Conservation (phyloP, 1,140 invertebrate species). For the Pemphigus obesinymphae region DNA sequence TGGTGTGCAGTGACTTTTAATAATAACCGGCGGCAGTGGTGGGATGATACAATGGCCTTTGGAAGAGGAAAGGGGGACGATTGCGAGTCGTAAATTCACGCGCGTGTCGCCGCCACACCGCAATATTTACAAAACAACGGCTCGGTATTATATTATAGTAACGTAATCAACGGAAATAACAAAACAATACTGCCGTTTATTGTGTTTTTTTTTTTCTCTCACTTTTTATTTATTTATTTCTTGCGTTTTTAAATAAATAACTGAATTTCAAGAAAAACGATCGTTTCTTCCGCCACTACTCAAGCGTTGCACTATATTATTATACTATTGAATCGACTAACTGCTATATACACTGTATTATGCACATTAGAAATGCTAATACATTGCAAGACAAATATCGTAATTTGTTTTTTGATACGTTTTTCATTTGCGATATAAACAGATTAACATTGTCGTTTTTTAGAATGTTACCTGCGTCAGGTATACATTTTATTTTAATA, state of each 20-base stretch:
- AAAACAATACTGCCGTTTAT: background rate
- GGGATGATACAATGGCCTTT: background rate
- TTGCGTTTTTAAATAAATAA: background rate
- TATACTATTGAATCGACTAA: too few species aligned
- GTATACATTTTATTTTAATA: too few species aligned
- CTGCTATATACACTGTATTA: too few species aligned
- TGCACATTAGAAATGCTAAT: too few species aligned
- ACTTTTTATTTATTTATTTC: background rate
- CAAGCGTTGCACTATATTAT: too few species aligned
- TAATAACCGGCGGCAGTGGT: background rate
- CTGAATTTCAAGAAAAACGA: background rate
- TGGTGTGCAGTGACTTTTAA: background rate
- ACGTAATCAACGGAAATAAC: background rate
- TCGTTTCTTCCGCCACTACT: too few species aligned
- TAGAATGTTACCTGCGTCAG: too few species aligned
- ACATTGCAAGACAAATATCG: too few species aligned
- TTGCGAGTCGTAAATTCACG: background rate
- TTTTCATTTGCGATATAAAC: too few species aligned
- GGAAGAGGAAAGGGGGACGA: background rate
- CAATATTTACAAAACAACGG: background rate
- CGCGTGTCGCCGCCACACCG: background rate
- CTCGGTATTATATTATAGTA: background rate
- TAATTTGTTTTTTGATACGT: too few species aligned
- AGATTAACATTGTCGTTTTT: too few species aligned
- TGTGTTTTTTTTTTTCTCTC: background rate